Evolutionary conservation across 53 echinoderm and acorn worm species (phyloP).

Genomic region (Luidia sarsii): DNA sequence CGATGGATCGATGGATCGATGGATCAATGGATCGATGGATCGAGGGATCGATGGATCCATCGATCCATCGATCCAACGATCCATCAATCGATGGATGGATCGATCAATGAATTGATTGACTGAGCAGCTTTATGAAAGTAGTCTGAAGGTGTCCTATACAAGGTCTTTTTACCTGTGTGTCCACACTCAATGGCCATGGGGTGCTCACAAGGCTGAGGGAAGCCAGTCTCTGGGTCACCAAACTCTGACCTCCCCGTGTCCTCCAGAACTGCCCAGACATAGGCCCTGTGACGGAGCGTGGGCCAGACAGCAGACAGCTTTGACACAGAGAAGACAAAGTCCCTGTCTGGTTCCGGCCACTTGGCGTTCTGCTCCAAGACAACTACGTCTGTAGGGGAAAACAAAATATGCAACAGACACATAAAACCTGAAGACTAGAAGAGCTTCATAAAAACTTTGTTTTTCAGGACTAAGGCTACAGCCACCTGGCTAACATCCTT

Average conservation of each 20-base stretch:
- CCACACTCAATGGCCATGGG: conserved; percentile 31
- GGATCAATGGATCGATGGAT: too few relatives aligned
- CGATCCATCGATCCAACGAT: too few relatives aligned
- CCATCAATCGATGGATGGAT: too few relatives aligned
- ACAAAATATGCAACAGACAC: not conserved
- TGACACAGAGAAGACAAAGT: conserved; percentile 20
- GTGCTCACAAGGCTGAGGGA: conserved; percentile 36
- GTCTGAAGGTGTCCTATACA: too few relatives aligned
- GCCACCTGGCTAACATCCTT: too few relatives aligned
- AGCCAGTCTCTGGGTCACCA: conserved; percentile 27
- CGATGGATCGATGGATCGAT: too few relatives aligned
- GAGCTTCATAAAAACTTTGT: not conserved
- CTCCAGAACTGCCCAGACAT: conserved; percentile 51
- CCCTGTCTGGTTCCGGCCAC: conserved; percentile 51
- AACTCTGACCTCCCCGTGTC: not conserved
- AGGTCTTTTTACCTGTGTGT: conserved; percentile 47
- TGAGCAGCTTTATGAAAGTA: too few relatives aligned
- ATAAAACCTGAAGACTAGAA: not conserved
- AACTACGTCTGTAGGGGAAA: conserved; percentile 19
- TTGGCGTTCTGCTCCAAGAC: conserved; percentile 38
- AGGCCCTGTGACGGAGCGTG: conserved; percentile 44
- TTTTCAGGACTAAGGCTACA: not conserved
- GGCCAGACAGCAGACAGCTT: conserved; percentile 61
- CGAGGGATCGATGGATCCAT: too few relatives aligned
- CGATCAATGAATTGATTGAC: too few relatives aligned